Base-by-base conservation (phyloP, 2,888 invertebrate genomes). In the Eupithecia subumbrata region DNA sequence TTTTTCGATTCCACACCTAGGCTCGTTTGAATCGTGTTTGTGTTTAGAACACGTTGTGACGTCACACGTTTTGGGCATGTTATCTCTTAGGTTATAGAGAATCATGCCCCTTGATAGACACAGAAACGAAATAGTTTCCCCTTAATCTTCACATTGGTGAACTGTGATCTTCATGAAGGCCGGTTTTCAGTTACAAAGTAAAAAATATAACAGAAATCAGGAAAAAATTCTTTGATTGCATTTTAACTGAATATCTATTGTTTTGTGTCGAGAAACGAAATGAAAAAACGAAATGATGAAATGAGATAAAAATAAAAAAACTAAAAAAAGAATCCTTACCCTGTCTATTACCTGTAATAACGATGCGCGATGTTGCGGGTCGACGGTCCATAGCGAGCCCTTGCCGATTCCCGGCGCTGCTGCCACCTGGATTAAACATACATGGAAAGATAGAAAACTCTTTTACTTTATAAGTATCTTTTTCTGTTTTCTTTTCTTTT, bases 331-430 rank as follows among this genome's bases (percentile, higher is more conserved):
- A n/a, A 73, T 69, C n/a, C 77, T 77, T 77, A 77, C 77, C 77
- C 77, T 71, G 72, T 77, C 77, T 66, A 56, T 76, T 80, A 94
- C 94, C 90, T 94, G 94, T 82, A 94, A 80, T 83, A 95, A 95
- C 88, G 98, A 98, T 75, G 98, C 97, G 80, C 98, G 96, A 91
- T 98, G 98, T 81, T 97, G 97, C 11, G 98, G 98, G 89, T 99
- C 99, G 5, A 99, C 98, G 86, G 98, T 98, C 99, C 99, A 99
- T 75, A 99, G 92, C 0, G 99, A 99, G 67, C 99, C 99, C 92
- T 99, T 99, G 64, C 98, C 99, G 84, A 98, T 96, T 84, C 98
- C 98, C 0, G 94, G 94, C 0, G 94, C 94, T 0, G 93, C 93
- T 2, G 94, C 94, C 71, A 94, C 93, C 94, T 94, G 83, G n/a